Percentiles rank a stretch among this genome's conserved stretches.
These are phyloP conservation scores for Chymomyza amoena DNA, from an alignment of 2,888 invertebrate genomes.

Conservation along the genomic window DNA sequence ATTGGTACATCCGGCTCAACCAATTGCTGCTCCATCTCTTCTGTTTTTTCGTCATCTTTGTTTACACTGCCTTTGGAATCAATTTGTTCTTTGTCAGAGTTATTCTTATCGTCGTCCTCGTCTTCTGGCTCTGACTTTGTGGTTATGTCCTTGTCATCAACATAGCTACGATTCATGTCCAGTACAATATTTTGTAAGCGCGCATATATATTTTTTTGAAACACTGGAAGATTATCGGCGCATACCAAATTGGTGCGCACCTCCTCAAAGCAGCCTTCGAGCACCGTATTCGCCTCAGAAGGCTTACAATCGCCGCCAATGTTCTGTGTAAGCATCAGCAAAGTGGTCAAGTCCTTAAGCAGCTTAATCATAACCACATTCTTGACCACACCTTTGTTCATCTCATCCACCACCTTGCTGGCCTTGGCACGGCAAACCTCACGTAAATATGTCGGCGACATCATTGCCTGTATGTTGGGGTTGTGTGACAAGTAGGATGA, in stretches of 20 bases:
- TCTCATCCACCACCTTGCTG: conserved; percentile 86
- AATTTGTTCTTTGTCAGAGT: background rate
- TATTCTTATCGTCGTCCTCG: conserved; percentile 7
- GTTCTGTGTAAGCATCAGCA: conserved; percentile 82
- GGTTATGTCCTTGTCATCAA: conserved; percentile 26
- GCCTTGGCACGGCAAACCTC: conserved; percentile 94
- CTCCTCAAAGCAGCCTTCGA: conserved; percentile 94
- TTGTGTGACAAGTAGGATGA: conserved; percentile 94
- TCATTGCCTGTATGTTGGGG: conserved; percentile 90
- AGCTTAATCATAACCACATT: conserved; percentile 85
- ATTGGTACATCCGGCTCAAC: conserved; percentile 16
- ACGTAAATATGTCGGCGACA: conserved; percentile 91
- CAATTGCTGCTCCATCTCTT: conserved; percentile 19
- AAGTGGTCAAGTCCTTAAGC: conserved; percentile 91
- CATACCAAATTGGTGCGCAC: conserved; percentile 86
- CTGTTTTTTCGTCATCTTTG: background rate
- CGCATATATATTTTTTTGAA: conserved; percentile 93
- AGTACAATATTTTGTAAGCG: conserved; percentile 83
- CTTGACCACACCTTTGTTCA: conserved; percentile 82
- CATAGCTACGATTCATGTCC: conserved; percentile 67
- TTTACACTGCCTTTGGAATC: background rate
- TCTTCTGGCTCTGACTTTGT: conserved; percentile 29
- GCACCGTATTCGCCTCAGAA: conserved; percentile 90
- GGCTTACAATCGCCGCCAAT: conserved; percentile 84
- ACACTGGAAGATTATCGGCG: conserved; percentile 86